Conservation (phyloP, 2,113 vertebrate species). For the Rallus limicola region DNA sequence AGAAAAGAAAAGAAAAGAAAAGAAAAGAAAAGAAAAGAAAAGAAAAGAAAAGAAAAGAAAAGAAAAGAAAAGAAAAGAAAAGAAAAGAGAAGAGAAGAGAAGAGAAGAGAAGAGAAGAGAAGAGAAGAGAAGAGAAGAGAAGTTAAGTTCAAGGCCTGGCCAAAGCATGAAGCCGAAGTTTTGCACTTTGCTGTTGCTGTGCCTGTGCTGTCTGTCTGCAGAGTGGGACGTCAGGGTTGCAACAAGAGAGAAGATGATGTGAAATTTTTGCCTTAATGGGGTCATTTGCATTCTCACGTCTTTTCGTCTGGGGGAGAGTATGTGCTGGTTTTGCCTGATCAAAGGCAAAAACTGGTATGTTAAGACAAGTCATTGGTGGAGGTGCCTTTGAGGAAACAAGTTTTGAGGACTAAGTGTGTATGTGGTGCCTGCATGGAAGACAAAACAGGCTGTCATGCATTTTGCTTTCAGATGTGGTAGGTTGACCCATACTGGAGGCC, state of each 20-base stretch:
- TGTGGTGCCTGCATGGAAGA: background rate
- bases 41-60: no score
- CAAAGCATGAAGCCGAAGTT: background rate
- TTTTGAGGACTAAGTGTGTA: rapidly evolving
- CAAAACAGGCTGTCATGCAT: rapidly evolving
- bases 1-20: no score
- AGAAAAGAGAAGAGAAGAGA: no score
- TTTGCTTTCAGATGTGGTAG: background rate
- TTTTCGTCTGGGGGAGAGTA: background rate
- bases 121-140: no score
- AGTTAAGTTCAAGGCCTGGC: background rate
- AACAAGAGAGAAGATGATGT: background rate
- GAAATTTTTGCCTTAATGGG: background rate
- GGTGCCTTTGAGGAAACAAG: background rate
- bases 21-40: no score
- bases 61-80: no score
- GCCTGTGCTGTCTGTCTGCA: background rate
- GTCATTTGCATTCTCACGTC: background rate
- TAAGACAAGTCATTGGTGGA: background rate
- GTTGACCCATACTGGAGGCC: background rate
- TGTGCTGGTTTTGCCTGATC: background rate
- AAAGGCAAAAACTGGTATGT: background rate
- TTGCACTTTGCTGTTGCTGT: background rate
- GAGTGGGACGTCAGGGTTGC: background rate
- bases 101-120: no score